Evolutionary conservation across 2,797 vertebrate genomes (phyloP).

Genomic region (Sciurus vulgaris): DNA sequence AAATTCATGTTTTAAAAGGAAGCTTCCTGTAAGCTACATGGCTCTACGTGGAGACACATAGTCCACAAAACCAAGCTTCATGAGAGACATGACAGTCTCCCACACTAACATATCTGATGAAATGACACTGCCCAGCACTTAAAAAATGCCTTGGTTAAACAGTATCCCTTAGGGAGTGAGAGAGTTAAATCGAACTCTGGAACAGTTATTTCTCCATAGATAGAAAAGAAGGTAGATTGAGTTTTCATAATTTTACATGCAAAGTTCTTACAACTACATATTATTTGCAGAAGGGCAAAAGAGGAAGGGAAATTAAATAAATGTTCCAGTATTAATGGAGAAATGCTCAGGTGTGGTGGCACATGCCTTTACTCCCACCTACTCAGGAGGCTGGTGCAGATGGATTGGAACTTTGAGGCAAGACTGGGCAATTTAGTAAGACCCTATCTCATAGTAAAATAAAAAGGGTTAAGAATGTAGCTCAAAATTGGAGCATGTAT

Average conservation of each 20-base stretch:
- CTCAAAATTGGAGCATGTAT: too few species aligned
- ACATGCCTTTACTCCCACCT: too few species aligned
- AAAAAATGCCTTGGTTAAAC: slow-evolving; percentile 78
- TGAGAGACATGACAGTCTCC: slow-evolving; percentile 51
- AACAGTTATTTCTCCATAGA: slow-evolving; percentile 57
- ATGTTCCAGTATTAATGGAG: slow-evolving; percentile 67
- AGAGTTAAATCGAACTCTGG: slow-evolving; percentile 68
- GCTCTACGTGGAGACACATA: slow-evolving; percentile 20
- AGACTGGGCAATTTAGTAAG: too few species aligned
- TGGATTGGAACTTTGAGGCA: too few species aligned
- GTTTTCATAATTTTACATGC: slow-evolving; percentile 42
- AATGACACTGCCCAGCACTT: slow-evolving; percentile 70
- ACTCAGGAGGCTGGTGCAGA: too few species aligned
- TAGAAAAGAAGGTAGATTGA: slow-evolving; percentile 35
- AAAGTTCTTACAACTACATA: slow-evolving; percentile 22
- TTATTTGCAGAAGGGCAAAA: slow-evolving; percentile 56
- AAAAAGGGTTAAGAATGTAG: too few species aligned
- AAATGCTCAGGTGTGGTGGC: background rate
- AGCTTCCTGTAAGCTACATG: background rate
- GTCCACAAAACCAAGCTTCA: slow-evolving; percentile 40
- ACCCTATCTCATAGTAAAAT: too few species aligned
- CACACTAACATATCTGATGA: slow-evolving; percentile 71
- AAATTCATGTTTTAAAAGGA: background rate
- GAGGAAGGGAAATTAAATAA: slow-evolving; percentile 71
- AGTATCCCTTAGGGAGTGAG: slow-evolving; percentile 63